These are phyloP conservation scores for Ennomos quercinarius DNA, from an alignment of 2,888 invertebrate species.

Conservation along the genomic window DNA sequence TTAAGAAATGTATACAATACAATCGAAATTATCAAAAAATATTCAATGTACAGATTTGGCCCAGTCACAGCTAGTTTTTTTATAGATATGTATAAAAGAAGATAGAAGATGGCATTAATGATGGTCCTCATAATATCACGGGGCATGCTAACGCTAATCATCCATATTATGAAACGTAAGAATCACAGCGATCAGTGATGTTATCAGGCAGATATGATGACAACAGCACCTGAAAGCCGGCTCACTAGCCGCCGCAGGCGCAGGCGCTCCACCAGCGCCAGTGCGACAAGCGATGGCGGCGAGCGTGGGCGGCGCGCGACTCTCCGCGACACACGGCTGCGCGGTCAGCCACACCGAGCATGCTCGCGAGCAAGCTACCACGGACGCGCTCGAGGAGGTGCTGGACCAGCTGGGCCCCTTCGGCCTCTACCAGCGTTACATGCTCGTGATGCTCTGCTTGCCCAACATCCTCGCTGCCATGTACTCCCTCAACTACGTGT, in stretches of 20 bases:
- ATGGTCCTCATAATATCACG: no score
- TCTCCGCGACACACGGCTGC: constrained; percentile 8
- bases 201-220: not conserved
- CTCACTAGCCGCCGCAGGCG: not conserved
- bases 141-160: no score
- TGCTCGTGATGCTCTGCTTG: constrained; percentile 67
- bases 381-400: constrained; percentile 63
- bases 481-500: constrained; percentile 84
- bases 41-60: no score
- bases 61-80: no score
- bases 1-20: no score
- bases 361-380: constrained; percentile 22
- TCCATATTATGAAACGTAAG: no score
- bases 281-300: constrained; percentile 27
- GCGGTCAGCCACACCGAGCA: constrained; percentile 41
- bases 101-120: no score
- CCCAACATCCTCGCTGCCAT: constrained; percentile 83
- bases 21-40: no score
- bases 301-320: constrained; percentile 13
- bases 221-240: not conserved
- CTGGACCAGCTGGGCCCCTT: constrained; percentile 73
- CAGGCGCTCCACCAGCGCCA: constrained; percentile 10
- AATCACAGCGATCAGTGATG: not conserved
- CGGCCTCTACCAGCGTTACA: constrained; percentile 73
- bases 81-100: no score